Base-by-base conservation (phyloP, 2,113 vertebrate genomes). In the Oreochromis aureus region DNA sequence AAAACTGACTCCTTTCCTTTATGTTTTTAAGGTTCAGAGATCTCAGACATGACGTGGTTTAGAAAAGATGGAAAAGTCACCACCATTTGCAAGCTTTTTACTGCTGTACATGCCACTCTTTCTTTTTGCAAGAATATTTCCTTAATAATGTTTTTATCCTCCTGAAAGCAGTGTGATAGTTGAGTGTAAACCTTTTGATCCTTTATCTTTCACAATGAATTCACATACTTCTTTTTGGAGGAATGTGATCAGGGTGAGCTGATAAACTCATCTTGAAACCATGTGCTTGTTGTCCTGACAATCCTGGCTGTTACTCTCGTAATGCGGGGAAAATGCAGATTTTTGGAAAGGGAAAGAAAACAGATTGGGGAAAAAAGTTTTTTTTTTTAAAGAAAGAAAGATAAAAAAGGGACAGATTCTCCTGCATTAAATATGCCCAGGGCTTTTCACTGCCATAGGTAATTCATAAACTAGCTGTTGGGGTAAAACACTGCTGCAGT, bases 371-470 rank as follows among this genome's bases (percentile, higher is more conserved):
- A 16, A 27, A 84, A 87, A 91, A 32, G 18, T 6, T 6, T 8
- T 10, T 18, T 24, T 3, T 4, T 15, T 5, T 16, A 10, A n/a
- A 66, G 32, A 69, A 69, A 69, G 61, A 80, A 76, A 48, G 44
- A 48, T 93, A 89, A 91, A 39, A 81, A 71, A 46, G 39, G 86
- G 86, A 89, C 88, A 90, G 86, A 90, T 90, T 93, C 89, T 94
- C 83, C 66, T 93, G 92, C 93, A 95, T 95, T 94, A 94, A 94
- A 93, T 86, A 93, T 94, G 93, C 88, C 86, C 80, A 76, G 86
- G 81, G 90, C 89, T 89, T 88, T 93, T 92, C 92, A 81, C 90
- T 69, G 88, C 86, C 90, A 91, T 94, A 92, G 92, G 93, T 95
- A 90, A 95, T 95, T 95, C 86, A 95, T 95, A 94, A 91, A 91